Base-by-base conservation (phyloP, 2,888 invertebrate genomes). In the Lathronympha strigana region DNA sequence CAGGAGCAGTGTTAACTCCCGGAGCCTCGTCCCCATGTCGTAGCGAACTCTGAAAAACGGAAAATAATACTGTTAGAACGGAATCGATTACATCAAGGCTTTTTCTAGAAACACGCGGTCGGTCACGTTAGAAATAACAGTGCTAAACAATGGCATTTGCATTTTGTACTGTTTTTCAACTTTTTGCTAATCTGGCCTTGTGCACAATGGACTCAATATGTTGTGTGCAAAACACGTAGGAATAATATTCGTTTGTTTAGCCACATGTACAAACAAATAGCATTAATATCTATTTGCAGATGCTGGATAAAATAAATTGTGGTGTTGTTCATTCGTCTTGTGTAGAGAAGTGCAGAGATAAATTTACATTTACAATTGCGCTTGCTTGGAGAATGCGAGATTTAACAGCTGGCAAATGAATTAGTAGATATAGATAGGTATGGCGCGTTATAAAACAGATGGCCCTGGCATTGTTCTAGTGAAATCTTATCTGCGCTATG, bases 1-100 rank as follows among this genome's bases (percentile, higher is more conserved):
- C 87, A 92, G 88, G 83, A 92, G 88, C 84, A 92, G 83, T 71
- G 90, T 55, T 72, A 90, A 84, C 91, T 89, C 90, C 90, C 84
- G 88, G 86, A 82, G 85, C 88, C 82, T 90, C 79, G 83, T 84
- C 84, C 90, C 90, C 92, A 92, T 92, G 77, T 86, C 87, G 84
- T 85, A 81, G 86, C 77, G 88, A 90, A 90, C 89, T 89, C 92
- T 92, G 92, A 64, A 92, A 90, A 69, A 69, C 79, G 62, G 75
- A 72, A 81, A 79, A 61, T 61, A 64, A 50, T 28, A 36, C 40
- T 53, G 66, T 79, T 71, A 77, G 57, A 57, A 67, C 38, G 23
- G 40, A 50, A 54, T 47, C 54, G 66, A 69, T 80, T 80, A 75
- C 74, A 73, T 77, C 71, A 77, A 79, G 77, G 78, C 79, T 79